Evolutionary conservation across 2,797 vertebrate species (phyloP).

Genomic region (Acropternis orthonyx): DNA sequence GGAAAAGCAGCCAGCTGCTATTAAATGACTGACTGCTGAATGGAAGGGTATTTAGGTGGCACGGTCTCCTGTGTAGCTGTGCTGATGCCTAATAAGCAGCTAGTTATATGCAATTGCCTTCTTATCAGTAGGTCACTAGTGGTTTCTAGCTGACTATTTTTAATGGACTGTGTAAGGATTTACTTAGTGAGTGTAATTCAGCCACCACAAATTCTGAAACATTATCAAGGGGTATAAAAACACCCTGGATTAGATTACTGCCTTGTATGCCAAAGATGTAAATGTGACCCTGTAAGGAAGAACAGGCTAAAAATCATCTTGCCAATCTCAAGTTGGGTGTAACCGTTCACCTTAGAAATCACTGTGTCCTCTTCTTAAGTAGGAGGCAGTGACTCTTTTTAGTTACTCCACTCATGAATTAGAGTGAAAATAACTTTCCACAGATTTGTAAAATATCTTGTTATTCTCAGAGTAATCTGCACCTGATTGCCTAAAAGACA

Average conservation of each 20-base stretch:
- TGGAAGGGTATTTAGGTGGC: not conserved
- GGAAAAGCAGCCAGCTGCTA: not conserved
- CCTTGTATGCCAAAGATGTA: not conserved
- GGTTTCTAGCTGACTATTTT: not conserved
- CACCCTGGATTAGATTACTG: not conserved
- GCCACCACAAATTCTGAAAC: not conserved
- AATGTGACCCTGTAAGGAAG: not conserved
- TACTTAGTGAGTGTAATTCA: not conserved
- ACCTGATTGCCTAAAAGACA: not conserved
- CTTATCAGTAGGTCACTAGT: not conserved
- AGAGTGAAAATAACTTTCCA: not conserved
- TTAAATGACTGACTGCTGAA: not conserved
- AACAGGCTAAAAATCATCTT: not conserved
- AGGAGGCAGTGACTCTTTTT: not conserved
- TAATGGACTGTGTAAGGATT: not conserved
- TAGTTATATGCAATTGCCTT: not conserved
- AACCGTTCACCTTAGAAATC: not conserved
- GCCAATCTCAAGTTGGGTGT: not conserved
- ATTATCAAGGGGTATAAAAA: not conserved
- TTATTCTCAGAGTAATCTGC: not conserved
- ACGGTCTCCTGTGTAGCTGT: not conserved
- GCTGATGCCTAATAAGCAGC: not conserved
- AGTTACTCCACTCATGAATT: not conserved
- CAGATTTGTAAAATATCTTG: not conserved
- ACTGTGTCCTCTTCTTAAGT: not conserved